These are phyloP conservation scores for Chrysodeixis includens DNA, from an alignment of 2,888 invertebrate genomes.

Conservation along the genomic window DNA sequence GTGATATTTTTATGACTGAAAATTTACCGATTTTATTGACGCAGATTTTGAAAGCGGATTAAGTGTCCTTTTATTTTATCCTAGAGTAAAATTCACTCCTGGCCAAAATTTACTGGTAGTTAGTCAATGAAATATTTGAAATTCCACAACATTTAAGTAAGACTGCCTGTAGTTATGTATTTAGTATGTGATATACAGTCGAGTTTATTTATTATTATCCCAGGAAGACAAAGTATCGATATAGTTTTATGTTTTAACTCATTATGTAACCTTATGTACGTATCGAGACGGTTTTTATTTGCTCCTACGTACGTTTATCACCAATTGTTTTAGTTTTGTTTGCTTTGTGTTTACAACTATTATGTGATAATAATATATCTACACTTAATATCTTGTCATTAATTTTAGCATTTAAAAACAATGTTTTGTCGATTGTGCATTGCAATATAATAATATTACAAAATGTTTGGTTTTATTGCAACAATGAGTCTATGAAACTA, in stretches of 20 bases:
- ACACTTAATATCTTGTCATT: constrained; percentile 27
- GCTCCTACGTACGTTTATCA: constrained; percentile 9
- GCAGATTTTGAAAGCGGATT: background rate
- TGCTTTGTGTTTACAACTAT: constrained; percentile 15
- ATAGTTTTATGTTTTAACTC: constrained; percentile 7
- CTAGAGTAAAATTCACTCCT: background rate
- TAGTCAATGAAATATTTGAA: background rate
- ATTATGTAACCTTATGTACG: constrained; percentile 14
- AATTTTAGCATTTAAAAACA: constrained; percentile 24
- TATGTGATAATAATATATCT: constrained; percentile 20
- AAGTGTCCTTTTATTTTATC: background rate
- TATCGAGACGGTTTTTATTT: constrained; percentile 15
- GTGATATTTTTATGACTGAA: constrained; percentile 6
- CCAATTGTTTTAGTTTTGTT: constrained; percentile 16
- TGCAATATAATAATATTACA: constrained; percentile 7
- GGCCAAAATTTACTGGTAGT: background rate
- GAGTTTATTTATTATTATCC: background rate
- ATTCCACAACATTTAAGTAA: background rate
- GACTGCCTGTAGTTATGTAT: constrained; percentile 6
- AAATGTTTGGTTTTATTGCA: background rate
- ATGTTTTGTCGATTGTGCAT: constrained; percentile 21
- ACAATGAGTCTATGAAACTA: background rate
- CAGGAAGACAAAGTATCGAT: background rate
- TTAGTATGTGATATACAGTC: background rate
- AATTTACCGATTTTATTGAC: background rate